Evolutionary conservation across 2,113 vertebrate genomes (phyloP), one percentile per base, ranked within the genome.

Genomic region (Sebastes schlegelii): DNA sequence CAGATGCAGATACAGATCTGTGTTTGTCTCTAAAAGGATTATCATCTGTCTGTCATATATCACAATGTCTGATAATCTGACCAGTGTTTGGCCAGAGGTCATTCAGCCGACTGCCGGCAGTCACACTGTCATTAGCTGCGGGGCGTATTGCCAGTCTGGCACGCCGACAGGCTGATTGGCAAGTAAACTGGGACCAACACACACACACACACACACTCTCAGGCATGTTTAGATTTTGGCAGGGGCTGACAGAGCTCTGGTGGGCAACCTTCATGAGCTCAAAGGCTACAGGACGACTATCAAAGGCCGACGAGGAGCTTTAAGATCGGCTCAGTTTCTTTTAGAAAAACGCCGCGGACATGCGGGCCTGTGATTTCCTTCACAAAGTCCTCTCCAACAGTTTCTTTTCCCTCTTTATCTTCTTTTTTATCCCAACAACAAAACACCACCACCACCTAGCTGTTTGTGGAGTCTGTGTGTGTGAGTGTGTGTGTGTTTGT

Each of bases 111-210:
- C 34, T 34, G 34, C 34, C 4, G 4, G 34, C 34, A 34, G 34
- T 34, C 34, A 34, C 34, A 34, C 34, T 34, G 34, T 34, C 34
- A 26, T 77, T 45, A 77, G 74, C 79, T 65, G 80, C 5, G 19
- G 62, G 75, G 77, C 72, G 17, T 26, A 14, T 1, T 51, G 73
- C 80, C 83, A 80, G 67, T 68, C 68, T 80, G 87, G 77, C 86
- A 74, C 8, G 12, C 23, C 4, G 54, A 58, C 34, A 8, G 55
- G 49, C 74, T 16, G 57, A 80, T n/a, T 61, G 60, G 40, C 70
- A 72, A 62, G 11, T 19, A 34, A 26, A 26, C 34, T 40, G 43
- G 21, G 49, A 62, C 17, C 52, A 49, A 23, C 75, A n/a, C 74
- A 45, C 40, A 62, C 16, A 42, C 49, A 61, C 0, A 70, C 66